These are phyloP conservation scores for Corythoichthys haematopterus DNA, from an alignment of 2,113 vertebrate species.

Conservation along the genomic window DNA sequence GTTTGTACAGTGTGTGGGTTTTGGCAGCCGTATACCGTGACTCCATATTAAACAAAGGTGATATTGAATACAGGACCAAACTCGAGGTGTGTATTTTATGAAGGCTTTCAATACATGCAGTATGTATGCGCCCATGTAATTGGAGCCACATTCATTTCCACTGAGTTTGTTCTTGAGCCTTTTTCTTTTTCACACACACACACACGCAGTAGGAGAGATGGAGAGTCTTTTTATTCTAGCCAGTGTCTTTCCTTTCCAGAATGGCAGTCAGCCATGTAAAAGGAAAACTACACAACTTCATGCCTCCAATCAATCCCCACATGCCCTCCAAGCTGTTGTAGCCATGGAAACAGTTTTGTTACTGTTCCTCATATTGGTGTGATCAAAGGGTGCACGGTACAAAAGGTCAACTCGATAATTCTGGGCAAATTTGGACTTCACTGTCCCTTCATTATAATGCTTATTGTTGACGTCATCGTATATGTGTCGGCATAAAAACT, in stretches of 20 bases:
- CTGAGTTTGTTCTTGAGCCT: slow-evolving; percentile 13
- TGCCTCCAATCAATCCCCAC: slow-evolving; percentile 16
- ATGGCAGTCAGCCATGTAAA: slow-evolving; percentile 27
- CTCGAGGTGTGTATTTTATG: slow-evolving; percentile 8
- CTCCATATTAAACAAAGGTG: slow-evolving; percentile 5
- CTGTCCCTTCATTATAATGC: too few species aligned
- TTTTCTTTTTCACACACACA: slow-evolving; percentile 3
- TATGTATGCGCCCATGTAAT: slow-evolving; percentile 26
- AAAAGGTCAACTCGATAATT: too few species aligned
- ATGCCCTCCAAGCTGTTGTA: slow-evolving; percentile 16
- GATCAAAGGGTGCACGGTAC: not conserved
- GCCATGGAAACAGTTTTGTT: slow-evolving; percentile 24
- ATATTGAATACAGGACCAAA: slow-evolving; percentile 7
- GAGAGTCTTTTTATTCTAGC: slow-evolving; percentile 25
- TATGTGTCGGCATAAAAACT: too few species aligned
- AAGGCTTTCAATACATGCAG: slow-evolving; percentile 2
- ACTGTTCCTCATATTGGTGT: slow-evolving; percentile 18
- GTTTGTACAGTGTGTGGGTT: not conserved
- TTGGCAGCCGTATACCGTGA: not conserved
- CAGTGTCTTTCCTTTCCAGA: slow-evolving; percentile 20
- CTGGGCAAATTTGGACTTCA: too few species aligned
- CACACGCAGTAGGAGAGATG: slow-evolving; percentile 10
- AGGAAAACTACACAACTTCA: slow-evolving; percentile 19
- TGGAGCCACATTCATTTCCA: slow-evolving; percentile 17
- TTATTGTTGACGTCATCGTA: too few species aligned